Evolutionary conservation across 2,797 vertebrate genomes (phyloP).

Genomic region (Sphenopsis melanotis): DNA sequence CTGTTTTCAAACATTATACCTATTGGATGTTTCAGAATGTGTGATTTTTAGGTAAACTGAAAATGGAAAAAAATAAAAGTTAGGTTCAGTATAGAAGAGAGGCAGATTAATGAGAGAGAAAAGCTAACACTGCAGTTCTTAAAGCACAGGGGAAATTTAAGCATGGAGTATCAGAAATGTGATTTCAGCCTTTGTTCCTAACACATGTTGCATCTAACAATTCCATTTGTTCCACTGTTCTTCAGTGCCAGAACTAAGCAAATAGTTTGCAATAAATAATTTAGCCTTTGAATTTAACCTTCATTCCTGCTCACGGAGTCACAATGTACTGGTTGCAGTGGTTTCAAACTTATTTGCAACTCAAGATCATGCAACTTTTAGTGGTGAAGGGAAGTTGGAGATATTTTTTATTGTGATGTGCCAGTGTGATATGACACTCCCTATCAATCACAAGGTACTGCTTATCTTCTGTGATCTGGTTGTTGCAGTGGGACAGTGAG

Average conservation of each 20-base stretch:
- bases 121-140: not conserved
- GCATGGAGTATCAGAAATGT: not conserved
- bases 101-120: not conserved
- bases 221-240: conserved; percentile 51
- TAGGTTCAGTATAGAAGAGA: not conserved
- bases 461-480: not conserved
- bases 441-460: not conserved
- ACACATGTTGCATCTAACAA: conserved; percentile 16
- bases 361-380: not conserved
- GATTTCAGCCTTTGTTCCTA: conserved; percentile 45
- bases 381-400: not conserved
- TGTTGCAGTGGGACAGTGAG: not conserved
- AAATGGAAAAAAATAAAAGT: not conserved
- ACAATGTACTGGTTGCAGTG: not conserved
- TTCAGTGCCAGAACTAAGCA: conserved; percentile 36
- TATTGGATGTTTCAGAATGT: not conserved
- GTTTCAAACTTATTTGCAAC: conserved; percentile 3
- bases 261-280: conserved; percentile 56
- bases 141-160: conserved; percentile 30
- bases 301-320: not conserved
- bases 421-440: not conserved
- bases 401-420: not conserved
- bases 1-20: not conserved
- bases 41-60: not conserved
- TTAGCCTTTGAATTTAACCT: conserved; percentile 50